Conservation (phyloP, 1,140 invertebrate genomes). For the Hycleus phaleratus region DNA sequence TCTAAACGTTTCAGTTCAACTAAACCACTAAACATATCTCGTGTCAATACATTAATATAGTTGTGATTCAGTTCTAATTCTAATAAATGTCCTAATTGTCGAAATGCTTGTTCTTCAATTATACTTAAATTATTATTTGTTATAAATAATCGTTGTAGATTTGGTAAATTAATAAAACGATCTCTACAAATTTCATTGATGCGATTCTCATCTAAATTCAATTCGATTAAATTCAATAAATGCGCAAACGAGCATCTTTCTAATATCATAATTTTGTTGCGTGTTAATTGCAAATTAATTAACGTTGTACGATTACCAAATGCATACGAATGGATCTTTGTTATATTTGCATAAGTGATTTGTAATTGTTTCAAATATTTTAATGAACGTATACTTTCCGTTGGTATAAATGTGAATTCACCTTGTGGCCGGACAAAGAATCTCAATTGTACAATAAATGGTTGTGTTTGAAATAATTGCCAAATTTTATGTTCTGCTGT, state of each 20-base stretch:
- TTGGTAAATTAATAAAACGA: slow-evolving; percentile 52
- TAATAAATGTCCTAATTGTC: slow-evolving; percentile 44
- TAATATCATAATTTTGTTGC: slow-evolving; percentile 58
- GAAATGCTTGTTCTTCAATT: slow-evolving; percentile 53
- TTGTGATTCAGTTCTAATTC: slow-evolving; percentile 53
- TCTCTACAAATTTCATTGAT: slow-evolving; percentile 50
- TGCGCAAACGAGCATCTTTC: slow-evolving; percentile 56
- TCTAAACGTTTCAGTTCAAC: slow-evolving; percentile 46
- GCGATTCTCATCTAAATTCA: slow-evolving; percentile 53
- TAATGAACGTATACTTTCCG: slow-evolving; percentile 54
- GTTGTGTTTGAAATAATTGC: slow-evolving; percentile 62
- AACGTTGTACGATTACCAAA: slow-evolving; percentile 63
- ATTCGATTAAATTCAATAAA: slow-evolving; percentile 45
- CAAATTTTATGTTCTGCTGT: slow-evolving; percentile 48
- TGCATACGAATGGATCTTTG: slow-evolving; percentile 55
- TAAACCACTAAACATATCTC: slow-evolving; percentile 51
- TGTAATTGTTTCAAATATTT: slow-evolving; percentile 55
- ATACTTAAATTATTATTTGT: slow-evolving; percentile 51
- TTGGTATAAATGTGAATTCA: slow-evolving; percentile 59
- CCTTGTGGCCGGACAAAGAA: slow-evolving; percentile 60
- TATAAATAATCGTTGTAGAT: slow-evolving; percentile 47
- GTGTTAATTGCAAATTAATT: slow-evolving; percentile 54
- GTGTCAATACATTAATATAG: slow-evolving; percentile 46
- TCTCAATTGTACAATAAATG: slow-evolving; percentile 56
- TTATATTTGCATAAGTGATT: slow-evolving; percentile 63